Evolutionary conservation across 2,888 invertebrate species (phyloP).

Genomic region (Caenorhabditis sinica): DNA sequence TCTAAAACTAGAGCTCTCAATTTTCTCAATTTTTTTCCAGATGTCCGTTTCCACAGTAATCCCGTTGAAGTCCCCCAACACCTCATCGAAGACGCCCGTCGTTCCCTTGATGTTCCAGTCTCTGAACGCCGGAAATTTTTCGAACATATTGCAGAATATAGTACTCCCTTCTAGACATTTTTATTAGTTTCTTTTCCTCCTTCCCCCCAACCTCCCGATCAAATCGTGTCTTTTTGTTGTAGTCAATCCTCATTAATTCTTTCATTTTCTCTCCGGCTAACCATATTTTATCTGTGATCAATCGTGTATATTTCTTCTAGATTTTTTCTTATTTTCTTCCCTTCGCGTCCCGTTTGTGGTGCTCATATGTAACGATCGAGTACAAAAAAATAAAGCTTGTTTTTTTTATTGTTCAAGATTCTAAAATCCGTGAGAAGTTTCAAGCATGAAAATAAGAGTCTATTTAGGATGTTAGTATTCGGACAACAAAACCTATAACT

Average conservation of each 20-base stretch:
- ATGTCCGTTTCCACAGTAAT: constrained; percentile 82
- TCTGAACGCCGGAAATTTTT: constrained; percentile 82
- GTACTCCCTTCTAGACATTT: constrained; percentile 75
- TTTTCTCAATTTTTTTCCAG: no score
- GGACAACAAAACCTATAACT: no score
- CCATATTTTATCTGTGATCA: constrained; percentile 61
- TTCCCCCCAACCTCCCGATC: constrained; percentile 3
- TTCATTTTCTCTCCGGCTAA: constrained; percentile 11
- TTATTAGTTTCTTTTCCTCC: neutral
- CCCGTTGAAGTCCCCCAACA: constrained; percentile 74
- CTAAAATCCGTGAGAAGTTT: no score
- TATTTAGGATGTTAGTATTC: no score
- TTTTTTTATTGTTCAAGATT: no score
- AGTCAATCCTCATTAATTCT: constrained; percentile 19
- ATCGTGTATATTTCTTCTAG: constrained; percentile 26
- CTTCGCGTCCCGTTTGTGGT: constrained; percentile 29
- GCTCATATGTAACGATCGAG: constrained; percentile 59
- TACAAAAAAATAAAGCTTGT: constrained; percentile 13
- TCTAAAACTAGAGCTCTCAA: no score
- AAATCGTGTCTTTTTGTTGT: constrained; percentile 46
- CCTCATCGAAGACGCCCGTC: constrained; percentile 69
- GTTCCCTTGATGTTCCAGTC: constrained; percentile 78
- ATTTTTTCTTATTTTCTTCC: constrained; percentile 16
- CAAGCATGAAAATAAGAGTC: neutral
- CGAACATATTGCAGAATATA: constrained; percentile 82